Conservation (phyloP, 2,113 vertebrate genomes). For the Dermatemys mawii region DNA sequence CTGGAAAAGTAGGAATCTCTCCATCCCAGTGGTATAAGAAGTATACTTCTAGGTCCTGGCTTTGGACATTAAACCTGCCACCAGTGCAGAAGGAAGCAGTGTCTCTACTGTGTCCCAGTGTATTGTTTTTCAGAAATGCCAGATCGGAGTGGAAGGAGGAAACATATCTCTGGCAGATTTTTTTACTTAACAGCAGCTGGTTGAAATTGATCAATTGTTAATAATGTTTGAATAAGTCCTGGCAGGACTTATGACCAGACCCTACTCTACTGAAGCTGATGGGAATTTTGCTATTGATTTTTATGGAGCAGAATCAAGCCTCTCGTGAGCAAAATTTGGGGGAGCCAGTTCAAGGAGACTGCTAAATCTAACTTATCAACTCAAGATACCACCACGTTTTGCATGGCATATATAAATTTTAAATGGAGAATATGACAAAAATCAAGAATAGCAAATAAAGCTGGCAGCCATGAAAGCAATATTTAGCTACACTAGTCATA, state of each 20-base stretch:
- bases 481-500: not conserved
- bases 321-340: not conserved
- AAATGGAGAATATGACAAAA: not conserved
- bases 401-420: not conserved
- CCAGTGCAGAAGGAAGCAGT: not conserved
- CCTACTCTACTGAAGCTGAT: not conserved
- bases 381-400: not conserved
- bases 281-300: not conserved
- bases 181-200: not conserved
- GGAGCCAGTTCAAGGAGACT: not conserved
- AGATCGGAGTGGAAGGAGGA: not conserved
- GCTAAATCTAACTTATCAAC: not conserved
- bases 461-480: not conserved
- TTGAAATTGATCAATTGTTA: not conserved
- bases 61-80: not conserved
- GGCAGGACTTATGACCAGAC: no score
- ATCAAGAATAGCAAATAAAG: not conserved
- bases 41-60: not conserved
- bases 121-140: not conserved
- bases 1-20: not conserved
- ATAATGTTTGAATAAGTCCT: not conserved
- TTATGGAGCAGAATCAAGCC: not conserved
- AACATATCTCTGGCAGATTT: not conserved
- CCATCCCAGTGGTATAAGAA: not conserved
- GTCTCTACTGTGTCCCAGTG: not conserved